These are phyloP conservation scores for Rhadinocentrus ornatus DNA, from an alignment of 2,797 vertebrate species.

Conservation along the genomic window DNA sequence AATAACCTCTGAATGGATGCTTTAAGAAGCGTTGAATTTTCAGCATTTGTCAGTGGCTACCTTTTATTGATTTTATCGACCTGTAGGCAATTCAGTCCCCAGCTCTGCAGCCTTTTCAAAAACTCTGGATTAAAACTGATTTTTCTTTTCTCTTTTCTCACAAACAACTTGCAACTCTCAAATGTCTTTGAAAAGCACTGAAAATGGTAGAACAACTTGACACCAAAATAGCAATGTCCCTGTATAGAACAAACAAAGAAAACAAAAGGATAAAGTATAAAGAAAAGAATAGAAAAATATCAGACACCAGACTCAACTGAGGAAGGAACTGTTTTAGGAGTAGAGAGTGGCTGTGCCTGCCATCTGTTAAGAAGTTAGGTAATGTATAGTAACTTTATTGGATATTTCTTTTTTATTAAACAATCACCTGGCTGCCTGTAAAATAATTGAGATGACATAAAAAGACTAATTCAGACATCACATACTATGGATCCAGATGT, in stretches of 20 bases:
- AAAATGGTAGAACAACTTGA: slow-evolving; percentile 27
- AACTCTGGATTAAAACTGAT: slow-evolving; percentile 52
- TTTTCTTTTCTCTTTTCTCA: slow-evolving; percentile 28
- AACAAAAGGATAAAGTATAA: not conserved
- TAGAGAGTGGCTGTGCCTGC: slow-evolving; percentile 1
- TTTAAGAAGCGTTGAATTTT: slow-evolving; percentile 16
- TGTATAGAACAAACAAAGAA: slow-evolving; percentile 4
- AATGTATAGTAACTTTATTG: not conserved
- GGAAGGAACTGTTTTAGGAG: slow-evolving; percentile 3
- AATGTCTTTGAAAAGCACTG: slow-evolving; percentile 32
- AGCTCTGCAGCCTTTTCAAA: slow-evolving; percentile 38
- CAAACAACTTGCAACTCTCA: slow-evolving; percentile 23
- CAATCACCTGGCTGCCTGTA: not conserved
- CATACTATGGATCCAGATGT: not conserved
- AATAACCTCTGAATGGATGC: slow-evolving; percentile 21
- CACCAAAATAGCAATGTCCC: not conserved
- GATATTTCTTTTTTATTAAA: not conserved
- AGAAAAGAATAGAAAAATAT: slow-evolving; percentile 17
- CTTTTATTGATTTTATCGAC: slow-evolving; percentile 46
- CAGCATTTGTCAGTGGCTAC: not conserved
- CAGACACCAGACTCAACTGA: not conserved
- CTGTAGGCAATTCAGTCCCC: slow-evolving; percentile 17
- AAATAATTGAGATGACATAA: not conserved
- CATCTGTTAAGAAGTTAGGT: slow-evolving; percentile 5
- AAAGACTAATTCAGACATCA: slow-evolving; percentile 4